Evolutionary conservation across 2,113 vertebrate species (phyloP).

Genomic region (Typhlomys cinereus): DNA sequence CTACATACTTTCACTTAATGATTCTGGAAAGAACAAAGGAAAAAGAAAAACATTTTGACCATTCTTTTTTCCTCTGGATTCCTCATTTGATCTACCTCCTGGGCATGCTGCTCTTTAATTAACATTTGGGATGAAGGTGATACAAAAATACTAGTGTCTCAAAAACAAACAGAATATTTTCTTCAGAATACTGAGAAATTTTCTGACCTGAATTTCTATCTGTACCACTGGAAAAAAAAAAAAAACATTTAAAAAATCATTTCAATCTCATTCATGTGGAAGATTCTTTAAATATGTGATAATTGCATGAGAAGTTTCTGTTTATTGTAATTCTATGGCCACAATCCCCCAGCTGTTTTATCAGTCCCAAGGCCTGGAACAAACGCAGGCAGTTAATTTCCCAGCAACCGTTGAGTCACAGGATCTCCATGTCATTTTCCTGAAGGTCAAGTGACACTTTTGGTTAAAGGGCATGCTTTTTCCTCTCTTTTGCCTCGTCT

Average conservation of each 20-base stretch:
- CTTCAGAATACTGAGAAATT: slow-evolving; percentile 44
- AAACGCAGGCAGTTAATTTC: slow-evolving; percentile 80
- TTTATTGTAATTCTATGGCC: slow-evolving; percentile 78
- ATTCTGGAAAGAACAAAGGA: slow-evolving; percentile 21
- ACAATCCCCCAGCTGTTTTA: slow-evolving; percentile 71
- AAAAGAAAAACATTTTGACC: slow-evolving; percentile 2
- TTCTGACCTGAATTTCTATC: slow-evolving; percentile 39
- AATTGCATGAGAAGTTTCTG: slow-evolving; percentile 77
- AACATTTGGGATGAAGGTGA: slow-evolving; percentile 56
- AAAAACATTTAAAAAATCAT: slow-evolving; percentile 64
- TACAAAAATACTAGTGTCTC: neutral
- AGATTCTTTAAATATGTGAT: slow-evolving; percentile 83
- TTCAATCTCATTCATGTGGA: slow-evolving; percentile 75
- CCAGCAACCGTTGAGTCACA: slow-evolving; percentile 53
- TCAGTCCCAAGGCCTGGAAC: slow-evolving; percentile 74
- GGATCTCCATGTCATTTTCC: slow-evolving; percentile 59
- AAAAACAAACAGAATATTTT: slow-evolving; percentile 51
- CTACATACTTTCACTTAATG: slow-evolving; percentile 16
- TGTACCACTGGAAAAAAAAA: slow-evolving; percentile 48
- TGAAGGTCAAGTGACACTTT: slow-evolving; percentile 81
- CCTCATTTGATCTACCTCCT: slow-evolving; percentile 40
- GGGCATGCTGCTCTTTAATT: slow-evolving; percentile 52
- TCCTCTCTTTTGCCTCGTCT: slow-evolving; percentile 6
- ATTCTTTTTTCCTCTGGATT: slow-evolving; percentile 30
- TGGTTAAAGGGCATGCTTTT: neutral